Evolutionary conservation across 2,888 invertebrate genomes (phyloP), one percentile per base, ranked within the genome.

Genomic region (Oxycera nigricornis): DNA sequence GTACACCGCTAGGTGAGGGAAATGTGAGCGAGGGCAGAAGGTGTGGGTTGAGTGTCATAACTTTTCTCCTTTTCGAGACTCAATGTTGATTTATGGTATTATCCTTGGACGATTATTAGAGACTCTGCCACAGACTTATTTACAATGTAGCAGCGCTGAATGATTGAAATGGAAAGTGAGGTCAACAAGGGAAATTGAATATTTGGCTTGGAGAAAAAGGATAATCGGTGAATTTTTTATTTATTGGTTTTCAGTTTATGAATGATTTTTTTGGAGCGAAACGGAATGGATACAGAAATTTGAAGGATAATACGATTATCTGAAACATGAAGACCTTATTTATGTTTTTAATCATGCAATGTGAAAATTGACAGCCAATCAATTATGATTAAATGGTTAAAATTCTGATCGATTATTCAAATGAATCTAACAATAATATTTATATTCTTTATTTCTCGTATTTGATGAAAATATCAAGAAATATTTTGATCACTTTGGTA

Each of bases 41-140:
- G 50, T 46, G 20, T 28, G 68, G 57, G 67, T 74, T 57, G 50
- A 70, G 74, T 74, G 68, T 74, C 74, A 74, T 74, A 74, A 74
- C 74, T 74, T 74, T 68, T 74, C 68, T 67, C 74, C 59, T 74
- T 74, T 74, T 74, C 70, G 70, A 35, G 46, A 46, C 39, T 55
- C 70, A 55, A 70, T 70, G 30, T 70, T 70, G 65, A 65, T 65
- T 65, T 65, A 65, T 65, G 14, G 41, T 41, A 39, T 65, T 65
- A 65, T 41, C 65, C 41, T 39, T 65, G 30, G 39, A 65, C 41
- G 65, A 65, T 65, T 65, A 65, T 65, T 65, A 65, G 41, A 41
- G 65, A 65, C 39, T n/a, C n/a, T 26, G 39, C 39, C 39, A 65
- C 22, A 39, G 65, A 39, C 41, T 17, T 65, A 55, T 55, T 55